These are phyloP conservation scores for Seriola rivoliana DNA, from an alignment of 2,113 vertebrate genomes.

Conservation along the genomic window DNA sequence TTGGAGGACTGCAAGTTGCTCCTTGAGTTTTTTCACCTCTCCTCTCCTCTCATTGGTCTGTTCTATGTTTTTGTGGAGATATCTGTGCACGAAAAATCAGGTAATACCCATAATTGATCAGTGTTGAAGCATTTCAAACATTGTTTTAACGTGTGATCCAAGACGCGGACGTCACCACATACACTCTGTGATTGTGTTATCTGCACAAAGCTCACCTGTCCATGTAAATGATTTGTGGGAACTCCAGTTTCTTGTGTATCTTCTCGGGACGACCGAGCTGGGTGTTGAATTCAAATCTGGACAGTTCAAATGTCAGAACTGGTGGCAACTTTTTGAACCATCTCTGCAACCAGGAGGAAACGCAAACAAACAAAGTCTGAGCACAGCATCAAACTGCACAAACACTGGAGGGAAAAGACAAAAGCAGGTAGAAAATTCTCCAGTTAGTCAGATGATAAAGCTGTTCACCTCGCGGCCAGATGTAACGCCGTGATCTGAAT, in stretches of 20 bases:
- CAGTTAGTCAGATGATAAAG: background rate
- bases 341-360: slow-evolving; percentile 81
- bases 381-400: background rate
- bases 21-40: slow-evolving; percentile 89
- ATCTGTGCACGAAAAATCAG: slow-evolving; percentile 82
- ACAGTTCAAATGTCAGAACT: slow-evolving; percentile 97
- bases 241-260: slow-evolving; percentile 97
- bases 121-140: background rate
- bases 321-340: slow-evolving; percentile 98
- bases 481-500: slow-evolving; percentile 83
- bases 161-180: too few species aligned
- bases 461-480: slow-evolving; percentile 90
- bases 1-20: slow-evolving; percentile 88
- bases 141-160: too few species aligned
- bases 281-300: slow-evolving; percentile 97
- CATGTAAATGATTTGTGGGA: slow-evolving; percentile 95
- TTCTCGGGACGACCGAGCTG: slow-evolving; percentile 98
- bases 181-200: too few species aligned
- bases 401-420: background rate
- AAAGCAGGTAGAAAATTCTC: background rate
- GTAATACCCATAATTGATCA: background rate
- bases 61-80: slow-evolving; percentile 92
- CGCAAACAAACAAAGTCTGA: background rate
- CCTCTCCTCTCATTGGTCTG: slow-evolving; percentile 89
- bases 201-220: slow-evolving; percentile 89